Conservation (phyloP, 2,113 vertebrate species). For the Passer montanus region DNA sequence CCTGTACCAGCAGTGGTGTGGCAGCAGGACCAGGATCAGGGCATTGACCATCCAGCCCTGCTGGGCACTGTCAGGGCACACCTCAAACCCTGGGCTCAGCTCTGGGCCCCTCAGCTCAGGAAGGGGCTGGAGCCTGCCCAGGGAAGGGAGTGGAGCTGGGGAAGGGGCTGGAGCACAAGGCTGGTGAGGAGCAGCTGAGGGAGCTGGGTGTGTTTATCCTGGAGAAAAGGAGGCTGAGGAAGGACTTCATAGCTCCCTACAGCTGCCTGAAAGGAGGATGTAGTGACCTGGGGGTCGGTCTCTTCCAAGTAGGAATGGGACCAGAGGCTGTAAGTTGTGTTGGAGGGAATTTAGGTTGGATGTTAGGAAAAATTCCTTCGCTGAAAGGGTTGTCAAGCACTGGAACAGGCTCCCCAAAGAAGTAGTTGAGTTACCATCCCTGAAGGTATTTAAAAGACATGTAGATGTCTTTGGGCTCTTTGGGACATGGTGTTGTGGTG, state of each 20-base stretch:
- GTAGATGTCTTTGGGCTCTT: neutral
- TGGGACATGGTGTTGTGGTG: neutral
- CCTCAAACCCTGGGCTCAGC: neutral
- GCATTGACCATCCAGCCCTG: neutral
- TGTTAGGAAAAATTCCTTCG: neutral
- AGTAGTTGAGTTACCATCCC: neutral
- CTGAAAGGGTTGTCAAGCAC: neutral
- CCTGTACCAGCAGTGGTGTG: neutral
- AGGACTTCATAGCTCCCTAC: neutral
- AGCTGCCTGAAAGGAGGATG: neutral
- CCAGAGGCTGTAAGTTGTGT: neutral
- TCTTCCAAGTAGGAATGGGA: neutral
- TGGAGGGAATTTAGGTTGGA: neutral
- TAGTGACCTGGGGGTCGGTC: fast-evolving
- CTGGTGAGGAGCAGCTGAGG: neutral
- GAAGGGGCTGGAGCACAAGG: neutral
- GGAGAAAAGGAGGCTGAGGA: neutral
- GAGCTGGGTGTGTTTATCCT: neutral
- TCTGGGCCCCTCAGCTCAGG: neutral
- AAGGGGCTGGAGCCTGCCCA: neutral
- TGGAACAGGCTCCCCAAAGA: neutral
- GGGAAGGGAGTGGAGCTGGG: neutral
- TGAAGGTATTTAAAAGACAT: neutral
- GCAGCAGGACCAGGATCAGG: neutral
- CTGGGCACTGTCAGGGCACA: neutral